Conservation (phyloP, 2,888 invertebrate genomes). For the Ophioninae sp. region DNA sequence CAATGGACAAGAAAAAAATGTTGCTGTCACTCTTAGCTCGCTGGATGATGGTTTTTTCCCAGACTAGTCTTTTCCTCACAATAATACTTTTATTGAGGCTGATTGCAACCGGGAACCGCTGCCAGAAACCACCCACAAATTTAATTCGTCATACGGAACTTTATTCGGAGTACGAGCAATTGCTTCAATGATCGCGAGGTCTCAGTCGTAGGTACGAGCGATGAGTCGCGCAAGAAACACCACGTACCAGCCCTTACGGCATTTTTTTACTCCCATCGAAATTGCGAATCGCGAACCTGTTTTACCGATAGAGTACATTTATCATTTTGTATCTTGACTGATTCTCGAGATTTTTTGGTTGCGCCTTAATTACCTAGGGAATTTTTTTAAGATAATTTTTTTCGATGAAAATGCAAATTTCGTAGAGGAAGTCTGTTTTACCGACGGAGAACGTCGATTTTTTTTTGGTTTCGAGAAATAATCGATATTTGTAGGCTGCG, state of each 20-base stretch:
- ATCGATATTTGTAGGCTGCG: no score
- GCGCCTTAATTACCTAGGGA: no score
- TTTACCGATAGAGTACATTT: no score
- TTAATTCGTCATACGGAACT: constrained; percentile 22
- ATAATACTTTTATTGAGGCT: constrained; percentile 49
- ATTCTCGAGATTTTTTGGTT: no score
- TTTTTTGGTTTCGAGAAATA: no score
- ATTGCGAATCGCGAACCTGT: neutral
- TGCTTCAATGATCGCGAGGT: constrained; percentile 15
- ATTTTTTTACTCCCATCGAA: neutral
- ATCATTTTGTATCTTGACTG: no score
- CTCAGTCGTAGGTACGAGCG: neutral
- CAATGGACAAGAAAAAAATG: constrained; percentile 5
- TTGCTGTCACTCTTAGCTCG: constrained; percentile 8
- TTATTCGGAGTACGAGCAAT: constrained; percentile 41
- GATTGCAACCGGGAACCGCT: constrained; percentile 37
- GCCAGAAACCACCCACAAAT: constrained; percentile 40
- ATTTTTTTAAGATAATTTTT: no score
- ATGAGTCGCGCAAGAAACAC: neutral
- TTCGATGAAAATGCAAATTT: no score
- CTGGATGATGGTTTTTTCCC: constrained; percentile 1
- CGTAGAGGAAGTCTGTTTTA: no score
- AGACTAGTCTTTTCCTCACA: constrained; percentile 5
- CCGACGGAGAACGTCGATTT: no score
- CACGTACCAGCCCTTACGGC: neutral